These are phyloP conservation scores for Lepus oiostolus DNA, from an alignment of 2,797 vertebrate genomes.

Conservation along the genomic window DNA sequence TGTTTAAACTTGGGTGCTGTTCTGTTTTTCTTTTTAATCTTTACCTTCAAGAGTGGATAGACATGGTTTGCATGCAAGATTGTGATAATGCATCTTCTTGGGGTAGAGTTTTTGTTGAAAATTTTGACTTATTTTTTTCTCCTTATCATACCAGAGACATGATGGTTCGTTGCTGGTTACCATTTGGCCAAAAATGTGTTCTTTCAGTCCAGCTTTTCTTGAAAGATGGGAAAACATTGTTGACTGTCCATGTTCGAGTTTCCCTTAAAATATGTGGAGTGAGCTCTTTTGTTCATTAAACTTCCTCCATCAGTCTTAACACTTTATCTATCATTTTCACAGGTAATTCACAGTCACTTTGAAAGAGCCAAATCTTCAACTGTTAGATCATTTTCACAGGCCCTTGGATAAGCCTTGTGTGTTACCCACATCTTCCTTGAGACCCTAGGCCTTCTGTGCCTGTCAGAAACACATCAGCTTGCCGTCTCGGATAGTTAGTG, in stretches of 20 bases:
- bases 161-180: neutral
- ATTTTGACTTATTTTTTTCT: neutral
- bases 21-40: neutral
- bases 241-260: neutral
- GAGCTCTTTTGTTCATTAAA: neutral
- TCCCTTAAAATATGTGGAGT: neutral
- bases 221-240: conserved; percentile 2
- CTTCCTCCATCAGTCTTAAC: neutral
- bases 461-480: neutral
- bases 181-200: neutral
- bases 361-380: neutral
- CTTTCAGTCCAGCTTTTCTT: neutral
- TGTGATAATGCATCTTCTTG: neutral
- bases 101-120: neutral
- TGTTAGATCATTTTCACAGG: neutral
- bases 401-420: accelerated
- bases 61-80: neutral
- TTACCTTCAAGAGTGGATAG: accelerated
- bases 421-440: neutral
- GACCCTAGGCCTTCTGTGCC: neutral
- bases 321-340: neutral
- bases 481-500: neutral
- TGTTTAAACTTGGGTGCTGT: neutral
- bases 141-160: neutral
- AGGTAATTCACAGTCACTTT: neutral